Percentiles rank a stretch among this genome's conserved stretches.
Evolutionary conservation across 2,888 invertebrate genomes (phyloP).

Genomic region (Cynaeus angustus): DNA sequence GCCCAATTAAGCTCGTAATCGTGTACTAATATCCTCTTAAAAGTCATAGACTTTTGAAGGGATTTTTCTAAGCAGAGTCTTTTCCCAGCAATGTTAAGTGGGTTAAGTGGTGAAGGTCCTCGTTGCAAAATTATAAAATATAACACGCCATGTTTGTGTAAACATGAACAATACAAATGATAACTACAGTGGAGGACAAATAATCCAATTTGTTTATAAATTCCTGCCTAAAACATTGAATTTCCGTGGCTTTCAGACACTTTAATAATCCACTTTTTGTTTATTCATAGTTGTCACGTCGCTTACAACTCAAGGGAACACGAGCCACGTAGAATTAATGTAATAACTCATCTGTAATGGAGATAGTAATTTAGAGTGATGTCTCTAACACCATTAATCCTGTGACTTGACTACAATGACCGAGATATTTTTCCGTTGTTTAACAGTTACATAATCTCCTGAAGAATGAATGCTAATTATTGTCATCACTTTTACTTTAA

Average conservation of each 20-base stretch:
- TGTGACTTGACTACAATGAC: background rate
- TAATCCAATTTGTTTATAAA: background rate
- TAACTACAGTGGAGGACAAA: constrained; percentile 2
- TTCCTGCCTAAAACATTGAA: too few species aligned
- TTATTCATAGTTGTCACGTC: background rate
- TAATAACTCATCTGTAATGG: too few species aligned
- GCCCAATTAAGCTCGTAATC: constrained; percentile 16
- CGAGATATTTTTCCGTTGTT: background rate
- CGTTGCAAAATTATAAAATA: constrained; percentile 31
- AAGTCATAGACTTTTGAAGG: background rate
- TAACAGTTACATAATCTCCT: constrained; percentile 25
- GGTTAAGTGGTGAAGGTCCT: constrained; percentile 13
- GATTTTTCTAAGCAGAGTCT: background rate
- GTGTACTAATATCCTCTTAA: background rate
- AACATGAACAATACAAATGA: background rate
- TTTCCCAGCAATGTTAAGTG: background rate
- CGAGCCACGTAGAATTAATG: too few species aligned
- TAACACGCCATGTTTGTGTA: constrained; percentile 21
- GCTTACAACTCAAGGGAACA: too few species aligned
- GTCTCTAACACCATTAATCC: too few species aligned
- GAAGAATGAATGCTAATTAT: constrained; percentile 40
- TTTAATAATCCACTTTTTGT: background rate
- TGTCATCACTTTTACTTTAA: constrained; percentile 41
- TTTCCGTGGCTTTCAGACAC: too few species aligned
- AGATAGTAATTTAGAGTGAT: too few species aligned